These are phyloP conservation scores for Euphydryas editha DNA, from an alignment of 2,888 invertebrate species.

Conservation along the genomic window DNA sequence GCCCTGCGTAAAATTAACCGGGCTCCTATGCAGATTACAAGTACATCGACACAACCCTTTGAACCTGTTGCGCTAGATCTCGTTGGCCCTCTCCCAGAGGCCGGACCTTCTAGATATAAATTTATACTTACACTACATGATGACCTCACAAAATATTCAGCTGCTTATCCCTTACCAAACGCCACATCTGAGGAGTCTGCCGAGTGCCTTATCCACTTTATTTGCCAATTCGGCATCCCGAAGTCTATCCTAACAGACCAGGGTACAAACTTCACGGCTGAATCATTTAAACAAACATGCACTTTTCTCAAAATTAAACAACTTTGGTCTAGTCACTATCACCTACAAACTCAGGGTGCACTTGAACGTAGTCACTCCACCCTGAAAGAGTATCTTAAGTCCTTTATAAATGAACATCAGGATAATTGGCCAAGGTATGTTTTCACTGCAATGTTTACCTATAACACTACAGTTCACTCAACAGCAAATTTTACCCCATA, in stretches of 20 bases:
- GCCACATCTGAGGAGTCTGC: neutral
- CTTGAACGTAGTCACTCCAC: conserved; percentile 1
- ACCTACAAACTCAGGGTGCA: neutral
- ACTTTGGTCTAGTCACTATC: neutral
- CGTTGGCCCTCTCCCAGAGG: neutral
- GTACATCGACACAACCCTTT: neutral
- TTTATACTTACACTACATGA: neutral
- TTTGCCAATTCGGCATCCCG: neutral
- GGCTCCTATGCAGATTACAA: neutral
- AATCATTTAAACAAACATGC: neutral
- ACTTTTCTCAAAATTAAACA: neutral
- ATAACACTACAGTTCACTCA: neutral
- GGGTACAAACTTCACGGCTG: neutral
- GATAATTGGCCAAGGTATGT: neutral
- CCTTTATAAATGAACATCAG: neutral
- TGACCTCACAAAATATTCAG: neutral
- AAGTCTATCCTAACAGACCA: neutral
- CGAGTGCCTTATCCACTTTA: neutral
- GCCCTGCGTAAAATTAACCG: conserved; percentile 1
- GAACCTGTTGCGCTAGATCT: neutral
- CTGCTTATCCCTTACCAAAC: neutral
- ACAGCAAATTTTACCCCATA: neutral
- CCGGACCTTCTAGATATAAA: neutral
- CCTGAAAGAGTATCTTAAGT: neutral
- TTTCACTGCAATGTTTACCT: neutral